A percentile compares a stretch with the other conserved stretches of the same genome.
phyloP scores from a whole-genome alignment of 2,888 invertebrate genomes.

The Formica aserva region DNA sequence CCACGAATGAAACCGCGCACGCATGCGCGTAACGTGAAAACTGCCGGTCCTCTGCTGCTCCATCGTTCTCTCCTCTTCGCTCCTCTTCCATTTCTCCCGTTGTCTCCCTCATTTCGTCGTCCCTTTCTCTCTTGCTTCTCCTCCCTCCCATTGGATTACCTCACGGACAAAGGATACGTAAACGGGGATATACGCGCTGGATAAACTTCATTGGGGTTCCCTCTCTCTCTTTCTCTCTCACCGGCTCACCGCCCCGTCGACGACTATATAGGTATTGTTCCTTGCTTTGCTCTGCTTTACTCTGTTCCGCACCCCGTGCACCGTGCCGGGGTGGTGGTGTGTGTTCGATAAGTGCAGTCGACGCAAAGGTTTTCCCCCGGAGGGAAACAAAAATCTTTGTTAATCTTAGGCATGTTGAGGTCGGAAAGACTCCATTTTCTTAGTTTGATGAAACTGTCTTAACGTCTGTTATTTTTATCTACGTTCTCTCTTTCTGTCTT shows the following conservation, averaged over 20 bases:
- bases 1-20: conserved; percentile 16
- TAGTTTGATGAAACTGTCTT: not conserved
- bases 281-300: conserved; percentile 29
- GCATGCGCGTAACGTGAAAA: conserved; percentile 56
- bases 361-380: not conserved
- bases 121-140: not conserved
- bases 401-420: conserved; percentile 7
- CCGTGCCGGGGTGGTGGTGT: conserved; percentile 30
- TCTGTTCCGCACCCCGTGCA: conserved; percentile 38
- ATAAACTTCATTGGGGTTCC: conserved; percentile 54
- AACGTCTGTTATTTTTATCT: not conserved
- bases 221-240: conserved; percentile 11
- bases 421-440: not conserved
- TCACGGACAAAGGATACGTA: conserved; percentile 75
- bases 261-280: conserved; percentile 49
- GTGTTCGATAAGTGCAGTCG: conserved; percentile 45
- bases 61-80: conserved; percentile 32
- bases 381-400: conserved; percentile 38
- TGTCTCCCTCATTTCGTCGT: not conserved
- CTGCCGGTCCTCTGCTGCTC: conserved; percentile 44
- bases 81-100: conserved; percentile 20
- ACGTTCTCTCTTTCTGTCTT: too few relatives aligned
- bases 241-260: not conserved
- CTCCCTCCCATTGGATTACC: conserved; percentile 69
- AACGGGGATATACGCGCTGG: conserved; percentile 65